phyloP scores from a whole-genome alignment of 1,140 invertebrate species.

The Drosophila santomea region DNA sequence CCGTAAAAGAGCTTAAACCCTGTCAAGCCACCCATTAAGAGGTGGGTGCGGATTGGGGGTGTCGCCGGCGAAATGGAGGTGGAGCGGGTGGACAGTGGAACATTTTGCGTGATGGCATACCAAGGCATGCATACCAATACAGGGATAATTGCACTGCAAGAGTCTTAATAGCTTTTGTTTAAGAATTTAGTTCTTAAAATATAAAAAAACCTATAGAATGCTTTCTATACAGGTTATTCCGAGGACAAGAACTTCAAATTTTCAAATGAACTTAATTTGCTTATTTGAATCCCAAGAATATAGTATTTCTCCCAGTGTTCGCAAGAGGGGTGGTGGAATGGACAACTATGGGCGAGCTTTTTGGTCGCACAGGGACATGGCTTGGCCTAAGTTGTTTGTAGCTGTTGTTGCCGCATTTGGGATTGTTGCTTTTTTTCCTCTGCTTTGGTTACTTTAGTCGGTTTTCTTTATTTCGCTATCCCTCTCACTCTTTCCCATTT shows the following conservation, averaged over 20 bases:
- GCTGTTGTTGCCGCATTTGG: conserved; percentile 29
- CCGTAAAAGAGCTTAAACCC: conserved; percentile 83
- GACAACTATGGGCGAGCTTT: conserved; percentile 77
- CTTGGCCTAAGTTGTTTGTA: conserved; percentile 76
- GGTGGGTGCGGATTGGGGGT: conserved; percentile 11
- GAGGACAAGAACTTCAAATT: not conserved
- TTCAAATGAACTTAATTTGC: not conserved
- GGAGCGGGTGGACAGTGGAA: conserved; percentile 24
- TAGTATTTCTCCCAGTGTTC: not conserved
- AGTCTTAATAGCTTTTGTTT: not conserved
- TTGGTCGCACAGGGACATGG: conserved; percentile 48
- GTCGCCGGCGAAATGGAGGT: not conserved
- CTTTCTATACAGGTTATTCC: not conserved
- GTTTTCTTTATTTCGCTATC: conserved; percentile 53
- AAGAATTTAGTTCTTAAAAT: not conserved
- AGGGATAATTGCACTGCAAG: conserved; percentile 10
- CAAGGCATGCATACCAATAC: conserved; percentile 58
- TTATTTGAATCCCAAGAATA: no score
- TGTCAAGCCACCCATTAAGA: conserved; percentile 83
- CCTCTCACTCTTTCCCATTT: conserved; percentile 10
- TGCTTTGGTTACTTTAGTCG: conserved; percentile 71
- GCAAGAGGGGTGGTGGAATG: conserved; percentile 1
- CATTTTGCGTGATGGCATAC: conserved; percentile 82
- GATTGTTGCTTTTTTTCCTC: conserved; percentile 55
- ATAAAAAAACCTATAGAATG: not conserved